phyloP scores from a whole-genome alignment of 2,888 invertebrate genomes.

The Andricus quercusramuli region DNA sequence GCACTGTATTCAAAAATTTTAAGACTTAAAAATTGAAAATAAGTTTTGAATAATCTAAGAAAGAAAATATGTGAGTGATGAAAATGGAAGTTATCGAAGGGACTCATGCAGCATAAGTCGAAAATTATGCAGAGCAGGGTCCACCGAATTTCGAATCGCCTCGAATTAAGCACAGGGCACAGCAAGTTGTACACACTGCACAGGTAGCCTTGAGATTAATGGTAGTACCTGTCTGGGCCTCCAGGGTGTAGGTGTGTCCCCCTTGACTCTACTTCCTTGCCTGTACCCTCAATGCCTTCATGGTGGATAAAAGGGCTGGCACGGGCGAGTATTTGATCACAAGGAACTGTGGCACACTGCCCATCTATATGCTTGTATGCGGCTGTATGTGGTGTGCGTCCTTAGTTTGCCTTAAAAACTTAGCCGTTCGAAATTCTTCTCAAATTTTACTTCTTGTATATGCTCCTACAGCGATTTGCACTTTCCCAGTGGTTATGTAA shows the following conservation, averaged over 20 bases:
- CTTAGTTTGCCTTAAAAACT: background rate
- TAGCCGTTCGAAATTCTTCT: background rate
- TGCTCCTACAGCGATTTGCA: background rate
- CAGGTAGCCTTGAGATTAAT: slow-evolving; percentile 66
- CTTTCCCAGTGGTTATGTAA: background rate
- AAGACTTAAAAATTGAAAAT: too few species aligned
- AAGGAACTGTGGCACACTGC: background rate
- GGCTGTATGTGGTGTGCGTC: background rate
- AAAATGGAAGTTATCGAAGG: slow-evolving; percentile 49
- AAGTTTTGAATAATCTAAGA: too few species aligned
- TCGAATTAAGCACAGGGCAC: slow-evolving; percentile 16
- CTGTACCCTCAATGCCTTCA: background rate
- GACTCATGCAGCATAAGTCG: slow-evolving; percentile 43
- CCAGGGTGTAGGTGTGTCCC: slow-evolving; percentile 68
- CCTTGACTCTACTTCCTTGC: background rate
- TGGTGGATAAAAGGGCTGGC: background rate
- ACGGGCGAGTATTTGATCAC: background rate
- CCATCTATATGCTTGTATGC: background rate
- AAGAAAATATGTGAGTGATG: background rate
- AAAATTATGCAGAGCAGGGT: background rate
- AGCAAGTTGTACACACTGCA: slow-evolving; percentile 44
- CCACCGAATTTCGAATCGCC: background rate
- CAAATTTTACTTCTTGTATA: background rate
- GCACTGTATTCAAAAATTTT: too few species aligned
- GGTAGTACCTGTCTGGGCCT: slow-evolving; percentile 66